These are phyloP conservation scores for Drosophila kanapiae DNA, from an alignment of 1,140 invertebrate species.

Conservation along the genomic window DNA sequence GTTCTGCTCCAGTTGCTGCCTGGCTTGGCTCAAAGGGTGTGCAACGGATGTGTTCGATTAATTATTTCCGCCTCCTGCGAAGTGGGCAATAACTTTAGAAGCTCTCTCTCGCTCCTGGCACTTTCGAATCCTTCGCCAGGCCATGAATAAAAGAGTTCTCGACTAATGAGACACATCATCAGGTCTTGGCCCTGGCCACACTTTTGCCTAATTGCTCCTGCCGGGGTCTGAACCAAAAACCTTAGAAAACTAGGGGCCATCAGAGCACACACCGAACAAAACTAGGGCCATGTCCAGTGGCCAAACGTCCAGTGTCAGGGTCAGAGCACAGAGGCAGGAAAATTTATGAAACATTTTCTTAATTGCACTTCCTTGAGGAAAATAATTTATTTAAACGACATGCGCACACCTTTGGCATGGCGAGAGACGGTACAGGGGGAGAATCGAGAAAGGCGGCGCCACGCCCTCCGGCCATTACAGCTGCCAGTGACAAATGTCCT, in stretches of 20 bases:
- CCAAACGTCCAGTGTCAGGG: constrained; percentile 36
- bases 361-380: constrained; percentile 84
- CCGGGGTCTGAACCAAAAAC: constrained; percentile 8
- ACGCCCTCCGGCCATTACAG: constrained; percentile 10
- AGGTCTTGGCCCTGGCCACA: constrained; percentile 30
- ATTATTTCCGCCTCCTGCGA: constrained; percentile 48
- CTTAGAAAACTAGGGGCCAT: constrained; percentile 10
- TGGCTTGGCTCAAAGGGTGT: constrained; percentile 46
- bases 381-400: constrained; percentile 85
- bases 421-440: neutral
- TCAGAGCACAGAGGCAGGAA: constrained; percentile 61
- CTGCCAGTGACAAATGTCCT: constrained; percentile 47
- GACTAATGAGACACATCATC: constrained; percentile 50
- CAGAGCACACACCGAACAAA: constrained; percentile 10
- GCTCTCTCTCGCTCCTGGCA: constrained; percentile 4
- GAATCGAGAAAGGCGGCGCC: constrained; percentile 7
- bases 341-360: constrained; percentile 85
- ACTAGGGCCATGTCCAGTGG: constrained; percentile 22
- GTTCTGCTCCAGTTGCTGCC: constrained; percentile 48
- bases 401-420: constrained; percentile 66
- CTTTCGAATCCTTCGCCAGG: neutral
- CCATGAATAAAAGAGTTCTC: constrained; percentile 49
- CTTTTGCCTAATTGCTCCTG: constrained; percentile 46
- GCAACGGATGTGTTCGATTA: constrained; percentile 55
- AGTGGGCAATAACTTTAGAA: constrained; percentile 40